Evolutionary conservation across 2,797 vertebrate genomes (phyloP), one percentile per base, ranked within the genome.

Genomic region (Sardinella longiceps): DNA sequence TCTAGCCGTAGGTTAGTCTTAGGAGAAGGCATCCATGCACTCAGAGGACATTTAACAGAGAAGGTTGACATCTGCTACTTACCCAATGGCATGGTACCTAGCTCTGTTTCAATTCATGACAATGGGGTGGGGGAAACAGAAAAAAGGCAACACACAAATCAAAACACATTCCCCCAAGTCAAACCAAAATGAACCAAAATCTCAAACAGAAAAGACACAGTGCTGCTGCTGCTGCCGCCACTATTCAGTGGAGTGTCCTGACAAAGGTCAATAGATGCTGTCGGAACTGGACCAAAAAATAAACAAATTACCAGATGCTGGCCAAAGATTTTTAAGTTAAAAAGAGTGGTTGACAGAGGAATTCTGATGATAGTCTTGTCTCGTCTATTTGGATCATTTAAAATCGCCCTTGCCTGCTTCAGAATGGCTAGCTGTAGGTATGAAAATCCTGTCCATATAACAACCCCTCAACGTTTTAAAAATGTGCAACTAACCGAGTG

Each of bases 31-130:
- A 93, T 90, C 94, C 98, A 98, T 98, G 98, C 98, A 96, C 93
- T 94, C 93, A 92, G 92, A 90, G 90, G 86, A 87, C 85, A 92
- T 43, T 33, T 89, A 86, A 86, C 48, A 92, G 91, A 93, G 91
- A 94, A 95, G 95, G 93, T 96, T 95, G 92, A 92, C 85, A 46
- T 89, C 92, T 85, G 88, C 95, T 96, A 99, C 98, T 99, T 96
- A 99, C 98, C 98, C 83, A 95, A 60, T 0, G 96, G 94, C 92
- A 98, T 90, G 96, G 96, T 97, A 99, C 97, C 97, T 98, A 99
- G 97, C 95, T 98, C 98, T 99, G 97, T 93, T 93, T 95, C 95
- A 96, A 96, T 94, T 95, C 94, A 89, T 94, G 93, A 93, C 94
- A 96, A 88, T 80, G 81, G 82, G 83, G 18, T 25, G 74, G 91